These are phyloP conservation scores for Ceratitis capitata DNA, from an alignment of 1,140 invertebrate genomes.

Conservation along the genomic window DNA sequence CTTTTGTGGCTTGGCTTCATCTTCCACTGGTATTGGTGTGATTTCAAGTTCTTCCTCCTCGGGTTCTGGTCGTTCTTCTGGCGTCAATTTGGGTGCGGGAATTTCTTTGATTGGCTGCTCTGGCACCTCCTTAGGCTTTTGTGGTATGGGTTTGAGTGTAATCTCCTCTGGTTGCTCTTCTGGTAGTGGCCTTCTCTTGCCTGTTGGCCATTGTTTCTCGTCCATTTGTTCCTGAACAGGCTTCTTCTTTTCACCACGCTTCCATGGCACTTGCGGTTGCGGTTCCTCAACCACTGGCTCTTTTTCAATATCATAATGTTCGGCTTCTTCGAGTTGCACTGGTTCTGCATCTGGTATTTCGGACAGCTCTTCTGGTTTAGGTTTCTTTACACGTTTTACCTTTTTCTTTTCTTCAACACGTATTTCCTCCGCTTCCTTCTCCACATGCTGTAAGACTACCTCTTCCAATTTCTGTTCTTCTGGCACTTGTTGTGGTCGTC, in stretches of 20 bases:
- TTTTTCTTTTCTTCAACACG: constrained; percentile 57
- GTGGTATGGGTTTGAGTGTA: constrained; percentile 67
- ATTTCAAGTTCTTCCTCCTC: constrained; percentile 54
- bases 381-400: constrained; percentile 57
- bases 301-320: constrained; percentile 63
- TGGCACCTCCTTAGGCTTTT: constrained; percentile 55
- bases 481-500: constrained; percentile 54
- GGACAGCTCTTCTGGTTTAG: constrained; percentile 55
- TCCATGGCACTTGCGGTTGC: constrained; percentile 59
- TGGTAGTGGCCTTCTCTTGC: constrained; percentile 62
- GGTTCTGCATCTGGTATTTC: constrained; percentile 59
- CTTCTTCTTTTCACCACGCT: constrained; percentile 61
- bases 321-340: constrained; percentile 56
- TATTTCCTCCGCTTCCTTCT: constrained; percentile 60
- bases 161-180: constrained; percentile 66
- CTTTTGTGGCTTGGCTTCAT: constrained; percentile 49
- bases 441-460: constrained; percentile 67
- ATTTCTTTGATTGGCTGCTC: constrained; percentile 55
- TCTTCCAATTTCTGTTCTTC: constrained; percentile 64
- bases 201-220: constrained; percentile 64
- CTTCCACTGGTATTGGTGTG: constrained; percentile 55
- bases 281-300: constrained; percentile 59
- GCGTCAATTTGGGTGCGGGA: constrained; percentile 55
- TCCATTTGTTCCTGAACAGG: constrained; percentile 64
- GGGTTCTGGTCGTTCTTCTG: constrained; percentile 52